phyloP scores from a whole-genome alignment of 2,113 vertebrate genomes.

The Charina bottae region DNA sequence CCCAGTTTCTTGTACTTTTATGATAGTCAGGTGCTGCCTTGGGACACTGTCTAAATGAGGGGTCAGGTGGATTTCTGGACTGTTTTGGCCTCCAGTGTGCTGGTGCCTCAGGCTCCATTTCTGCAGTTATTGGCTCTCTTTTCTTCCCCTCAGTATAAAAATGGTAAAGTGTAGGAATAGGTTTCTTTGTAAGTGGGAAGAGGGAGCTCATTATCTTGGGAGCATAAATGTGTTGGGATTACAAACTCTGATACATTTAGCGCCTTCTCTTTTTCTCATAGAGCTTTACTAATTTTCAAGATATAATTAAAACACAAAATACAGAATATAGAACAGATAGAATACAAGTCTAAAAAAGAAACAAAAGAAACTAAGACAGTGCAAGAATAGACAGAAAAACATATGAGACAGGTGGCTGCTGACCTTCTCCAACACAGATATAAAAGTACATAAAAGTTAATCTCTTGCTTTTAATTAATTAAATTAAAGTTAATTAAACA shows the following conservation, averaged over 20 bases:
- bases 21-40: not conserved
- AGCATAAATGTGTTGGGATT: not conserved
- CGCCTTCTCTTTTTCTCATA: not conserved
- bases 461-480: no score
- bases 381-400: no score
- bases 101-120: slow-evolving; percentile 9
- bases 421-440: no score
- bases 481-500: no score
- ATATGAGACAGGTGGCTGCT: no score
- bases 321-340: no score
- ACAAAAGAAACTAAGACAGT: no score
- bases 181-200: not conserved
- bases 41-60: not conserved
- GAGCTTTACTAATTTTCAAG: no score
- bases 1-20: not conserved
- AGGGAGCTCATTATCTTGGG: not conserved
- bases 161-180: not conserved
- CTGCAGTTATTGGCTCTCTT: not conserved
- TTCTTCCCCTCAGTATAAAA: not conserved
- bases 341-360: no score
- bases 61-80: not conserved
- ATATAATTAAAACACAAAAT: no score
- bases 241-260: not conserved
- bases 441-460: no score
- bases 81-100: not conserved